phyloP scores from a whole-genome alignment of 2,888 invertebrate species.

The Acanthosepion lycidas region DNA sequence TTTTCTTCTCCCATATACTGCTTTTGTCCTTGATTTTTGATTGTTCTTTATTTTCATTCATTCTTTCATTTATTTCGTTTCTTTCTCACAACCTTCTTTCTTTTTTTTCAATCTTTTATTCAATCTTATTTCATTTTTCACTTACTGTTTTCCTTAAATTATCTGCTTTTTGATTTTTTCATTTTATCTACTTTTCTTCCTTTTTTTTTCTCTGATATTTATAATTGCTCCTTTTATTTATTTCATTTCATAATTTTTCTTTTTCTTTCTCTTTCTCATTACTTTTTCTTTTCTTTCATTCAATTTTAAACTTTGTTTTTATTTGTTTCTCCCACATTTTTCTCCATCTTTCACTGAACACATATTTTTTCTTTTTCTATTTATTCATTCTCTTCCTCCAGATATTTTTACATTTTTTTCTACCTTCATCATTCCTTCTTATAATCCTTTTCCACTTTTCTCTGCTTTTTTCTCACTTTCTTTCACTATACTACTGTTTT shows the following conservation, averaged over 20 bases:
- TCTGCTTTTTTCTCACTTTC: background rate
- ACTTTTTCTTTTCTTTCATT: background rate
- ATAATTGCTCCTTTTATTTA: background rate
- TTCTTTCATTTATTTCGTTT: too few species aligned
- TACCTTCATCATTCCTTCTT: background rate
- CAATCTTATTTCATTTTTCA: too few species aligned
- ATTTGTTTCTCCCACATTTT: background rate
- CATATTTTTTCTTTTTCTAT: background rate
- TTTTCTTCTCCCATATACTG: too few species aligned
- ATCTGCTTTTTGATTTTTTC: too few species aligned
- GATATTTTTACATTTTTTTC: background rate
- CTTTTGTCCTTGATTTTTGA: too few species aligned
- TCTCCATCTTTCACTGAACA: background rate
- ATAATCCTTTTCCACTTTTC: background rate
- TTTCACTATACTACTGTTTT: background rate
- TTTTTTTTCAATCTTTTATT: too few species aligned
- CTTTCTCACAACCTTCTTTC: too few species aligned
- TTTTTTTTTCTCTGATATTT: too few species aligned
- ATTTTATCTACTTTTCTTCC: background rate
- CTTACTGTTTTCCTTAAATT: too few species aligned
- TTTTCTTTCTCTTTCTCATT: background rate
- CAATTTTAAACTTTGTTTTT: background rate
- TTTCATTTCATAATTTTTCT: background rate
- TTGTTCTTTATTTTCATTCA: too few species aligned
- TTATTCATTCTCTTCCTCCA: background rate